Percentiles rank a stretch among this genome's conserved stretches.
phyloP scores from a whole-genome alignment of 2,797 vertebrate genomes.

The Acanthis flammea region DNA sequence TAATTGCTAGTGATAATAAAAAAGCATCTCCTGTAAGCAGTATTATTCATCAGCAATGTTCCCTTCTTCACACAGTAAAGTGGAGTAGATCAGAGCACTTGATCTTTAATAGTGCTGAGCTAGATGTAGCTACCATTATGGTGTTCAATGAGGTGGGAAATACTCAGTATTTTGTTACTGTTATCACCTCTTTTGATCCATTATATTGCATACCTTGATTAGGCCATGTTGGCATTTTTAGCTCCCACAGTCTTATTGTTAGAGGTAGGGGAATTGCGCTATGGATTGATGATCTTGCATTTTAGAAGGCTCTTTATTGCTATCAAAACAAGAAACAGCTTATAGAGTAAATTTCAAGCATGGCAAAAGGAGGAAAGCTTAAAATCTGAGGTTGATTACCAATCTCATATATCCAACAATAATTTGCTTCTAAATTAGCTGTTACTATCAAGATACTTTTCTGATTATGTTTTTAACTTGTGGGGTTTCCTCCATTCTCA shows the following conservation, averaged over 20 bases:
- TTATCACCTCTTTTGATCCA: background rate
- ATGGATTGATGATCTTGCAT: background rate
- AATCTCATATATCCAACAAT: background rate
- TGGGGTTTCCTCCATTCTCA: background rate
- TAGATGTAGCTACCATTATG: background rate
- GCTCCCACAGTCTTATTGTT: background rate
- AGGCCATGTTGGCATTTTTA: background rate
- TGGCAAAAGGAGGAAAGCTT: background rate
- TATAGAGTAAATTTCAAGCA: background rate
- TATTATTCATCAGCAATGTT: background rate
- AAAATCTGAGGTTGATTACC: background rate
- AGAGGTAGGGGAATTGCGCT: background rate
- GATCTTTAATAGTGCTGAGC: background rate
- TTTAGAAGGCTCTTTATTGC: background rate
- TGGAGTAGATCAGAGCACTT: background rate
- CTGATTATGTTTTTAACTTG: background rate
- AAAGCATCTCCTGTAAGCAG: background rate
- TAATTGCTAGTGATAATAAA: constrained; percentile 1
- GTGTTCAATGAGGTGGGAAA: background rate
- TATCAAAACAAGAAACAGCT: background rate
- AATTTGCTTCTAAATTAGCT: background rate
- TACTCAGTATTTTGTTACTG: background rate
- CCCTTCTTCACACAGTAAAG: background rate
- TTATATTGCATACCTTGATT: background rate
- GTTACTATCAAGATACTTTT: background rate